Evolutionary conservation across 2,113 vertebrate genomes (phyloP), one percentile per base, ranked within the genome.

Genomic region (Cheirogaleus medius): DNA sequence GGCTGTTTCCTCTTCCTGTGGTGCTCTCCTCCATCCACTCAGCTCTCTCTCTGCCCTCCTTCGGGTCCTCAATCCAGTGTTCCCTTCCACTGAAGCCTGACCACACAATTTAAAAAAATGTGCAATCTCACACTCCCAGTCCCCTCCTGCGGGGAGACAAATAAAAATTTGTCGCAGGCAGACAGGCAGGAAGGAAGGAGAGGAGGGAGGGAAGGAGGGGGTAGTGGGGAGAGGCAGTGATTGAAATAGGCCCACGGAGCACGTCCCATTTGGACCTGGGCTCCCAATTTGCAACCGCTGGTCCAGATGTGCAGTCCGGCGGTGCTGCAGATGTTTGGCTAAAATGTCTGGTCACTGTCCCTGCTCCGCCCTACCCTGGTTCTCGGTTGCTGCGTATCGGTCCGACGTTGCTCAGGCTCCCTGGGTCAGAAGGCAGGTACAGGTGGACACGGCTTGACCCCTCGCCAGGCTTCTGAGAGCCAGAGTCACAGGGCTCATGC

Each of bases 311-410:
- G 54, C n/a, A 18, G 18, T 27, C 39, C 4, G 34, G 23, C 6
- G 3, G 76, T 11, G 15, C 81, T 21, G 11, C 34, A n/a, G 88
- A 21, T 21, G 4, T 69, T 71, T 21, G 14, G 54, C 42, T 32
- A 6, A 21, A 2, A 9, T 4, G 77, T 52, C 52, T 25, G 64
- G 32, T 25, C 39, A 3, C 54, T 21, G 27, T 17, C 14, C 54
- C 29, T 1, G 5, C 39, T 52, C 6, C n/a, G 18, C 10, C 27
- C 27, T 20, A 3, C 1, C 49, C 4, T 44, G 3, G 1, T 34
- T 34, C 20, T 7, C 56, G 56, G 37, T 17, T 13, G 80, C 47
- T 71, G 39, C 60, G 14, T 3, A 1, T 27, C 10, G 56, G 13
- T 44, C 60, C 49, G 82, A 44, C n/a, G 32, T 73, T 25, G 34